Evolutionary conservation across 2,113 vertebrate genomes (phyloP).

Genomic region (Empidonax traillii): DNA sequence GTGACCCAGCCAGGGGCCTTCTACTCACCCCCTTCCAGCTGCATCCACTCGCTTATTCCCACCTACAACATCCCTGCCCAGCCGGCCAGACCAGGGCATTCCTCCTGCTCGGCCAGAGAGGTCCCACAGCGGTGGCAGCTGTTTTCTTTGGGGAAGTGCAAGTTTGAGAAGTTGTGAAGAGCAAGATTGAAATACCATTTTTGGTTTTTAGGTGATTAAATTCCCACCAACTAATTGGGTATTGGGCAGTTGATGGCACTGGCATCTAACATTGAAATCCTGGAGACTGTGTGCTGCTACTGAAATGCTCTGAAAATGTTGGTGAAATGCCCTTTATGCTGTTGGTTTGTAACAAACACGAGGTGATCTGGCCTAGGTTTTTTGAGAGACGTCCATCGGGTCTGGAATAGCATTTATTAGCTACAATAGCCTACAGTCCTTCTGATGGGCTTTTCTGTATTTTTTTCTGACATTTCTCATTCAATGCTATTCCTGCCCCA

Average conservation of each 20-base stretch:
- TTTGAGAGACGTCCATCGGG: neutral
- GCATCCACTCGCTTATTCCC: neutral
- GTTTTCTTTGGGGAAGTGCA: neutral
- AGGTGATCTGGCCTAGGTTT: neutral
- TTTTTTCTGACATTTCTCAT: neutral
- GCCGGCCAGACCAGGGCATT: neutral
- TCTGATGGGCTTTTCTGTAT: neutral
- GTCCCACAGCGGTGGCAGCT: neutral
- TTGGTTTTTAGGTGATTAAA: neutral
- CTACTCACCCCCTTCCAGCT: neutral
- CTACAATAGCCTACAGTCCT: neutral
- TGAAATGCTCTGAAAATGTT: conserved; percentile 21
- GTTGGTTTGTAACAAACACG: neutral
- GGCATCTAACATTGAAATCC: neutral
- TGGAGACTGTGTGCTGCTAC: neutral
- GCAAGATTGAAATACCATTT: neutral
- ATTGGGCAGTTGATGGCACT: conserved; percentile 22
- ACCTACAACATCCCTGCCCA: neutral
- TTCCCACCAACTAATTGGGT: neutral
- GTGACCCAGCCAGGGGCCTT: neutral
- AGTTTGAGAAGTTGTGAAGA: neutral
- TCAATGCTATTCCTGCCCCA: neutral
- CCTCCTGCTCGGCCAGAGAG: neutral
- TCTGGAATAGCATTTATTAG: neutral
- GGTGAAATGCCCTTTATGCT: conserved; percentile 4